Evolutionary conservation across 1,140 invertebrate genomes (phyloP), one percentile per base, ranked within the genome.

Genomic region (Apis cerana): DNA sequence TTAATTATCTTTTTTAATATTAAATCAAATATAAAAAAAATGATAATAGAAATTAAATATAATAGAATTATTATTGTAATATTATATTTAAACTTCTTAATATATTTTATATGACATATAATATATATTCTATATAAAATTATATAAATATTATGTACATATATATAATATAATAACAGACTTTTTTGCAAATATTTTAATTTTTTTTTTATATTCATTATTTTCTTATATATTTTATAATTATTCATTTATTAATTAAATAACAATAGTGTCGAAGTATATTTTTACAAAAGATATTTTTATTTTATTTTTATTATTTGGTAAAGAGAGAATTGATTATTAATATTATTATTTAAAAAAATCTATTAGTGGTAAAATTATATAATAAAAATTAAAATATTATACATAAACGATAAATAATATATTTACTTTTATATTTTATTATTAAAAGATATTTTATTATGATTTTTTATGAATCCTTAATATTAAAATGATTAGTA

Each of bases 401-500:
- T 43, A 10, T 43, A 43, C 1, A 21, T 67, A 67, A 67, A 43
- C 7, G 17, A 19, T 4, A 43, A 19, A 67, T 17, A 11, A 43
- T 2, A 67, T 1, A 43, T 67, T 21, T 11, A 10, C 21, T 27
- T 27, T 27, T 27, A 27, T 27, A 27, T 27, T 33, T 10, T 21
- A 43, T 43, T 43, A 43, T 68, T 15, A 43, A 48, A 33, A 48
- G 1, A 68, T n/a, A 48, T 43, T 48, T 23, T 61, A 11, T 65
- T 11, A 8, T 12, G 7, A 11, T 19, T 67, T 67, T 68, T 43
- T 15, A 67, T 67, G 64, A 67, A 19, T 67, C 12, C 2, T 67
- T 21, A 43, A 43, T 10, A 19, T 68, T 88, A 79, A 19, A 56
- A 43, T 88, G 85, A 43, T 85, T 83, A 15, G 23, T 15, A 59